Evolutionary conservation across 2,113 vertebrate species (phyloP), one percentile per base, ranked within the genome.

Genomic region (Notarius lentiginosus): DNA sequence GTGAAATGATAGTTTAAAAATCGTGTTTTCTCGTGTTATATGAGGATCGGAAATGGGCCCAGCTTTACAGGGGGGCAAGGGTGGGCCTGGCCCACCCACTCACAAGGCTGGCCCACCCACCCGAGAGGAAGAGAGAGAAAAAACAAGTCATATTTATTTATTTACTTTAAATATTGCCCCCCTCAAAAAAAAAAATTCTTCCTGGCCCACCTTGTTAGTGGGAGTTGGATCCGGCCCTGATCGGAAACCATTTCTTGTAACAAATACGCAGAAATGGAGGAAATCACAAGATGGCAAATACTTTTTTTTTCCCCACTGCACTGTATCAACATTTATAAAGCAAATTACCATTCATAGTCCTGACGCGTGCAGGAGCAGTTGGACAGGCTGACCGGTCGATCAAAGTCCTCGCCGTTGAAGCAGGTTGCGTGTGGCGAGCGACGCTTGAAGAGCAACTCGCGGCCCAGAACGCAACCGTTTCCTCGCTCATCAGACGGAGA

Each of bases 361-460:
- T 98, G 95, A 0, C 98, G 96, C 0, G 97, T 97, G 91, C 98
- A 99, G 55, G 98, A 99, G 93, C 98, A 99, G 95, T 99, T 99
- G 85, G 96, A 96, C 87, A 98, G 90, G 18, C 95, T 95, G 90
- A 99, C 94, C 0, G 98, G 98, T 51, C 98, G 94, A 92, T 99
- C 98, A 0, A 99, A 99, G 89, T 99, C 98, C 81, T 99, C 98
- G 5, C 98, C 98, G 0, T 99, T 99, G 85, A 99, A 99, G 89
- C 98, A 99, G 0, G 97, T 98, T 0, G 98, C 98, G 0, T 99
- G 98, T 5, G 98, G 96, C 0, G 97, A 98, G 83, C 98, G 96
- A 82, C 98, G 96, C 90, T 97, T 98, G 91, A 96, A 99, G 1
- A 99, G 97, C 0, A 97, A 95, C 94, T 98, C 97, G 15, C 98